Percentiles rank a stretch among this genome's conserved stretches.
These are phyloP conservation scores for Chrysaora quinquecirrha DNA, from an alignment of 30 jellyfish, hydroid and myxozoan species.

Conservation along the genomic window DNA sequence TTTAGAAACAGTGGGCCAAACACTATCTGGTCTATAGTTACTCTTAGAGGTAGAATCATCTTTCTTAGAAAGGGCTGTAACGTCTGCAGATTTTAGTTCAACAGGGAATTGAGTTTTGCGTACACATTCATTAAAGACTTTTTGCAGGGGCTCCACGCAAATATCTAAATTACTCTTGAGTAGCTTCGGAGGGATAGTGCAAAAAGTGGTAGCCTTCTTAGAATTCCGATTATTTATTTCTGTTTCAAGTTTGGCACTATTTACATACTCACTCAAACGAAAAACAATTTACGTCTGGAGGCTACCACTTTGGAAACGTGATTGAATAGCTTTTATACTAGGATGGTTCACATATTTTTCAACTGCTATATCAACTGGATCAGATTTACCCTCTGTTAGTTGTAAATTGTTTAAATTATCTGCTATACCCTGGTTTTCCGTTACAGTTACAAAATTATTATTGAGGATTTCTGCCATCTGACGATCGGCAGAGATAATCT, in stretches of 20 bases:
- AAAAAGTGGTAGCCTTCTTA: constrained; percentile 12
- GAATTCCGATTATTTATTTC: neutral
- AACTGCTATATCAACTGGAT: constrained; percentile 36
- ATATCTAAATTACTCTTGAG: neutral
- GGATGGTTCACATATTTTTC: constrained; percentile 13
- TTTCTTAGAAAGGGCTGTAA: neutral
- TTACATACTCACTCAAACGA: neutral
- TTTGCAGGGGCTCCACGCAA: neutral
- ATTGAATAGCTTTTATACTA: constrained; percentile 6
- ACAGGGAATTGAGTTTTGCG: neutral
- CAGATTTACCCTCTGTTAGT: neutral
- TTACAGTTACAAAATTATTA: neutral
- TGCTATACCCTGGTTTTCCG: constrained; percentile 8
- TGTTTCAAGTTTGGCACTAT: neutral
- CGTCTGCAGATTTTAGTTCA: neutral
- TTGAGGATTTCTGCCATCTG: constrained; percentile 20
- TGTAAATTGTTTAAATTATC: neutral
- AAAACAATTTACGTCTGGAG: neutral
- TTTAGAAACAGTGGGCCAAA: neutral
- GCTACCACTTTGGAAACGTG: too few relatives aligned
- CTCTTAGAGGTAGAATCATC: neutral
- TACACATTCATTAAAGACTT: neutral
- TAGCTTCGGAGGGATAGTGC: constrained; percentile 8
- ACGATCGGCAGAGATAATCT: neutral
- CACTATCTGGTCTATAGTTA: neutral